These are phyloP conservation scores for Dicranocentrus wangi DNA, from an alignment of 2,888 invertebrate species.

Conservation along the genomic window DNA sequence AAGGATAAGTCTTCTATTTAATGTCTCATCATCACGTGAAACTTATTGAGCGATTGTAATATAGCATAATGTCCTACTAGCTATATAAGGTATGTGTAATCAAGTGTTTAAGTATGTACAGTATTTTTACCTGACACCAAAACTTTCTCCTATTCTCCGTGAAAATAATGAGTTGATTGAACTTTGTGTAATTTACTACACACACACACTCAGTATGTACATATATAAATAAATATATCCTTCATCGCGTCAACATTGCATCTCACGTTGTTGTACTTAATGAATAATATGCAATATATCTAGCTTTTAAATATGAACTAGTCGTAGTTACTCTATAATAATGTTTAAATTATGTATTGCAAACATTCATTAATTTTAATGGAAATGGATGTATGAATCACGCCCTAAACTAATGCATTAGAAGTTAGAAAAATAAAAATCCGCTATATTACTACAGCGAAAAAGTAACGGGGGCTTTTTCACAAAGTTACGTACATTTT, in stretches of 20 bases:
- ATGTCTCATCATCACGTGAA: too few relatives aligned
- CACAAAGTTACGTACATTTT: too few relatives aligned
- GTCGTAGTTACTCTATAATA: not conserved
- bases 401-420: constrained; percentile 8
- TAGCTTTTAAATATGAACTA: constrained; percentile 7
- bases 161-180: too few relatives aligned
- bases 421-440: constrained; percentile 27
- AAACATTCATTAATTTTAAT: not conserved
- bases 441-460: constrained; percentile 31
- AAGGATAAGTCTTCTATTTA: too few relatives aligned
- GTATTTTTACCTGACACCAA: constrained; percentile 6
- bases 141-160: too few relatives aligned
- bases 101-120: not conserved
- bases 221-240: constrained; percentile 3
- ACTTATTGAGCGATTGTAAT: too few relatives aligned
- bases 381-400: constrained; percentile 8
- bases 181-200: too few relatives aligned
- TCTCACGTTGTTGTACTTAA: too few relatives aligned
- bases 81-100: not conserved
- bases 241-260: too few relatives aligned
- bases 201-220: not conserved
- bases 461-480: too few relatives aligned
- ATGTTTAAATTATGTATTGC: not conserved
- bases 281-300: not conserved
- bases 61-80: too few relatives aligned